A percentile compares a stretch with the other conserved stretches of the same genome.
phyloP scores from a whole-genome alignment of 2,113 vertebrate genomes.

The Campylorhamphus procurvoides region DNA sequence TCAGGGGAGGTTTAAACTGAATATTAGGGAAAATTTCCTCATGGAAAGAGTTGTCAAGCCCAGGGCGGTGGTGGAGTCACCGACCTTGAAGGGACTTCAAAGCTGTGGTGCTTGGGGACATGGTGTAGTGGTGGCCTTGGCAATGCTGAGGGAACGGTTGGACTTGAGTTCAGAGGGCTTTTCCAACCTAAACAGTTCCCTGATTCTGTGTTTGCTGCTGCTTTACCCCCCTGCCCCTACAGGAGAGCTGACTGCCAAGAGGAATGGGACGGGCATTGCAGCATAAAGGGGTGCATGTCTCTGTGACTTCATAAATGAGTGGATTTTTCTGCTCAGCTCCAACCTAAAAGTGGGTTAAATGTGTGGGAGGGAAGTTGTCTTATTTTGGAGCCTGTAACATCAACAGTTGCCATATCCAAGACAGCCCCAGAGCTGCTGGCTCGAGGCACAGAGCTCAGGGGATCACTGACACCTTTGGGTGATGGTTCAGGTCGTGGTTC shows the following conservation, averaged over 20 bases:
- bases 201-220: background rate
- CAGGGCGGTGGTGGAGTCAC: background rate
- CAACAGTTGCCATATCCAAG: background rate
- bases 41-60: background rate
- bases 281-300: background rate
- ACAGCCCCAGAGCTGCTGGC: background rate
- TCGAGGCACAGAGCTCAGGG: background rate
- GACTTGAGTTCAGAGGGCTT: background rate
- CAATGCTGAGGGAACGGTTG: background rate
- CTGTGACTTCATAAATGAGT: background rate
- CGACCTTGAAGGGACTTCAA: background rate
- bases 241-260: background rate
- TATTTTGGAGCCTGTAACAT: background rate
- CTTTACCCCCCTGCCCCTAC: rapidly evolving
- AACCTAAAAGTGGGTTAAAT: background rate
- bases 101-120: background rate
- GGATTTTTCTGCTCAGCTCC: background rate
- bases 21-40: rapidly evolving
- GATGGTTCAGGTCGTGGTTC: background rate
- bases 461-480: background rate
- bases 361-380: background rate
- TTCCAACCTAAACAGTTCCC: background rate
- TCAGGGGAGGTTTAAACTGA: background rate
- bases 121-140: background rate
- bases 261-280: background rate